These are phyloP conservation scores for Myotis brandtii DNA, from an alignment of 2,113 vertebrate genomes.

Conservation along the genomic window DNA sequence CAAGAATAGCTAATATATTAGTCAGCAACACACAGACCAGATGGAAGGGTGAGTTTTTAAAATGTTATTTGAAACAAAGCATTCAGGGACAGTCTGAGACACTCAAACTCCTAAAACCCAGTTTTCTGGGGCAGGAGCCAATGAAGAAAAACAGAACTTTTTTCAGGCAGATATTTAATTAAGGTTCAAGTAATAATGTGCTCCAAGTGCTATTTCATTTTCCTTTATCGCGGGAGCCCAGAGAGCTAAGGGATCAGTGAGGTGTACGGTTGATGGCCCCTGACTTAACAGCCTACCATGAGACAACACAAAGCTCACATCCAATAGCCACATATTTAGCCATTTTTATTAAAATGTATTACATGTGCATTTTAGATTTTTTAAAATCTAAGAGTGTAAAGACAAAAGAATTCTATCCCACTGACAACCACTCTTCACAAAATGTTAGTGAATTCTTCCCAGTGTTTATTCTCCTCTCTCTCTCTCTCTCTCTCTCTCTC, in stretches of 20 bases:
- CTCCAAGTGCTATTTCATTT: slow-evolving; percentile 6
- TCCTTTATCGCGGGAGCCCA: slow-evolving; percentile 65
- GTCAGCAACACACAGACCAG: slow-evolving; percentile 24
- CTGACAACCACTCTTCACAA: background rate
- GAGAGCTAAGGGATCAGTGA: slow-evolving; percentile 48
- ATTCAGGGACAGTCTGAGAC: slow-evolving; percentile 9
- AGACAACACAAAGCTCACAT: slow-evolving; percentile 44
- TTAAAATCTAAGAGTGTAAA: background rate
- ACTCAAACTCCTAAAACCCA: slow-evolving; percentile 48
- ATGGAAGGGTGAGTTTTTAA: slow-evolving; percentile 32
- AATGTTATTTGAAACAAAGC: slow-evolving; percentile 58
- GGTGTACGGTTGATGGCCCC: background rate
- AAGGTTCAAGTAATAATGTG: slow-evolving; percentile 23
- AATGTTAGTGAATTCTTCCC: background rate
- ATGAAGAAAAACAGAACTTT: slow-evolving; percentile 44
- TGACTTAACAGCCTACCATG: slow-evolving; percentile 5
- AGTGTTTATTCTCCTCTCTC: background rate
- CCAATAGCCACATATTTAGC: background rate
- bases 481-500: background rate
- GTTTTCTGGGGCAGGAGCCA: slow-evolving; percentile 35
- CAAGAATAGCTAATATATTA: slow-evolving; percentile 51
- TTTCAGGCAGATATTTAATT: slow-evolving; percentile 57
- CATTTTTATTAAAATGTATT: slow-evolving; percentile 15
- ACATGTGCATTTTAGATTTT: background rate
- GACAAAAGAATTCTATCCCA: background rate